phyloP scores from a whole-genome alignment of 2,888 invertebrate genomes.

The Lordiphosa andalusiaca region DNA sequence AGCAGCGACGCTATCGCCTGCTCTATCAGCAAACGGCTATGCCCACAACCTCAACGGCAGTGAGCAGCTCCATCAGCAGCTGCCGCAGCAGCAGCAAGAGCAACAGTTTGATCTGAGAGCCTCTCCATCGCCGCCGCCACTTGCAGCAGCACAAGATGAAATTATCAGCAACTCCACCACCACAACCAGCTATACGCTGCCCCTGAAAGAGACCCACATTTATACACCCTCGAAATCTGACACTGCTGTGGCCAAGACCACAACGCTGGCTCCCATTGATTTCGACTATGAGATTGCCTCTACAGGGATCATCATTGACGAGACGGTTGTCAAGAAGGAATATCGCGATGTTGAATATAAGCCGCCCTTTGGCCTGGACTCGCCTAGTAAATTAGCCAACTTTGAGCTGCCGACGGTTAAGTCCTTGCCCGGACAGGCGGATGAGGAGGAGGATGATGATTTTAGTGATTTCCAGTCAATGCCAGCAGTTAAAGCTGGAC shows the following conservation, averaged over 20 bases:
- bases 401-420: slow-evolving; percentile 27
- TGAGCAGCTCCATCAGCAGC: slow-evolving; percentile 51
- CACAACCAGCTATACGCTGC: slow-evolving; percentile 73
- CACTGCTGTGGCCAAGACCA: slow-evolving; percentile 61
- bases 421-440: slow-evolving; percentile 16
- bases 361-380: slow-evolving; percentile 71
- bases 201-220: slow-evolving; percentile 80
- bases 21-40: slow-evolving; percentile 71
- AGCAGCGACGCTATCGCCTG: slow-evolving; percentile 68
- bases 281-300: slow-evolving; percentile 80
- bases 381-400: slow-evolving; percentile 34
- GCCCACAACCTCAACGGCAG: slow-evolving; percentile 55
- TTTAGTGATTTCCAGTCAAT: slow-evolving; percentile 81
- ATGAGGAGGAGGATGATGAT: slow-evolving; percentile 78
- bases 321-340: slow-evolving; percentile 80
- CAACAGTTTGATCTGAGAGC: slow-evolving; percentile 65
- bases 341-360: slow-evolving; percentile 80
- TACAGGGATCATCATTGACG: slow-evolving; percentile 80
- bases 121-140: slow-evolving; percentile 20
- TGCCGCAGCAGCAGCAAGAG: slow-evolving; percentile 35
- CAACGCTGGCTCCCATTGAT: slow-evolving; percentile 74
- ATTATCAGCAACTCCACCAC: slow-evolving; percentile 24
- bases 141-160: slow-evolving; percentile 25
- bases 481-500: slow-evolving; percentile 50
- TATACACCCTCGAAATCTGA: slow-evolving; percentile 79